phyloP scores from a whole-genome alignment of 2,888 invertebrate species.

The Anthophora plumipes region DNA sequence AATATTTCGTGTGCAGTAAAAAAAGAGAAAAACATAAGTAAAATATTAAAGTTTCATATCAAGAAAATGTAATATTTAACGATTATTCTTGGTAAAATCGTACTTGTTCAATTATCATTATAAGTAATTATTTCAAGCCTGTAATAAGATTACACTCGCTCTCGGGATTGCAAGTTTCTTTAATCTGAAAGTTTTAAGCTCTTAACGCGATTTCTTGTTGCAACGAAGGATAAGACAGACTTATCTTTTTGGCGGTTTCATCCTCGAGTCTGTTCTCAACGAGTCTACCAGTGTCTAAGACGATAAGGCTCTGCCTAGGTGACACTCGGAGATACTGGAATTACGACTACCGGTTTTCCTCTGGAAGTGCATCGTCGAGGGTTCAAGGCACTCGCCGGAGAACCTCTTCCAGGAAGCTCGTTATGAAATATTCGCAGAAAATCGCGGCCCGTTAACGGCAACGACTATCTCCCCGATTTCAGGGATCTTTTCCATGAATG shows the following conservation, averaged over 20 bases:
- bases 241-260: constrained; percentile 8
- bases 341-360: constrained; percentile 71
- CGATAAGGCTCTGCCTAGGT: constrained; percentile 52
- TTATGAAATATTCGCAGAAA: constrained; percentile 67
- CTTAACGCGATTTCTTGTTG: too few species aligned
- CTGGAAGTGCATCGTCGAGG: constrained; percentile 43
- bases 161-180: too few species aligned
- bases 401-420: constrained; percentile 63
- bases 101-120: too few species aligned
- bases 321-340: constrained; percentile 64
- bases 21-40: too few species aligned
- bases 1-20: too few species aligned
- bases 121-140: too few species aligned
- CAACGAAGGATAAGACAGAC: constrained; percentile 5
- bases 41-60: too few species aligned
- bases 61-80: too few species aligned
- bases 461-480: constrained; percentile 1
- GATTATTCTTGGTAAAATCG: too few species aligned
- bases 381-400: constrained; percentile 51
- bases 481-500: background rate
- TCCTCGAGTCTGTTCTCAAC: background rate
- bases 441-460: constrained; percentile 45
- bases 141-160: too few species aligned
- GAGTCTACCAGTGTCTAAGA: constrained; percentile 30
- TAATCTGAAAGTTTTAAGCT: too few species aligned